Percentiles rank a stretch among this genome's conserved stretches.
Conservation (phyloP, 2,113 vertebrate species). For the Donacobius atricapilla region DNA sequence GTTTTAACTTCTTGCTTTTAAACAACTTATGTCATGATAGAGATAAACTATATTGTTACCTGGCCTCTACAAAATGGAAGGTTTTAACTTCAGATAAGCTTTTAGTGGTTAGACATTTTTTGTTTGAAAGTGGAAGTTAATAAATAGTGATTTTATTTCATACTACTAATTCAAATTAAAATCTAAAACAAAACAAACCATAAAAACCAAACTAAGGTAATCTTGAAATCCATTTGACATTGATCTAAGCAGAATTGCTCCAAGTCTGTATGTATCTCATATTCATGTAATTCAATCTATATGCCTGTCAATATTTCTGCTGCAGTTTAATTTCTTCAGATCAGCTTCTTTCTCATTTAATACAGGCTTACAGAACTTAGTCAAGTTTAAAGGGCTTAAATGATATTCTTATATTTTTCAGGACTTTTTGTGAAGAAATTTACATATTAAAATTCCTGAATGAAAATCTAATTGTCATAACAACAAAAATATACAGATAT, state of each 20-base stretch:
- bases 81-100: neutral
- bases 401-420: neutral
- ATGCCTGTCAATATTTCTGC: conserved; percentile 64
- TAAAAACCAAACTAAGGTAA: conserved; percentile 9
- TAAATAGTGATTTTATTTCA: conserved; percentile 35
- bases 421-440: conserved; percentile 1
- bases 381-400: conserved; percentile 3
- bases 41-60: neutral
- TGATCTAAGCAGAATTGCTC: conserved; percentile 34
- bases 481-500: conserved; percentile 2
- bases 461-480: conserved; percentile 21
- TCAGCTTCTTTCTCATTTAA: conserved; percentile 47
- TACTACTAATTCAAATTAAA: conserved; percentile 39
- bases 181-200: neutral
- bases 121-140: conserved; percentile 17
- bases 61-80: neutral
- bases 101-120: neutral
- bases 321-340: conserved; percentile 57
- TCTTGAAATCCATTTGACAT: conserved; percentile 58
- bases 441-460: neutral
- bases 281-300: conserved; percentile 59
- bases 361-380: conserved; percentile 24
- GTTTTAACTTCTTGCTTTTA: conserved; percentile 21
- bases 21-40: neutral
- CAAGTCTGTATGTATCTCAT: conserved; percentile 10